These are phyloP conservation scores for Seriola quinqueradiata DNA, from an alignment of 2,113 vertebrate genomes.

Conservation along the genomic window DNA sequence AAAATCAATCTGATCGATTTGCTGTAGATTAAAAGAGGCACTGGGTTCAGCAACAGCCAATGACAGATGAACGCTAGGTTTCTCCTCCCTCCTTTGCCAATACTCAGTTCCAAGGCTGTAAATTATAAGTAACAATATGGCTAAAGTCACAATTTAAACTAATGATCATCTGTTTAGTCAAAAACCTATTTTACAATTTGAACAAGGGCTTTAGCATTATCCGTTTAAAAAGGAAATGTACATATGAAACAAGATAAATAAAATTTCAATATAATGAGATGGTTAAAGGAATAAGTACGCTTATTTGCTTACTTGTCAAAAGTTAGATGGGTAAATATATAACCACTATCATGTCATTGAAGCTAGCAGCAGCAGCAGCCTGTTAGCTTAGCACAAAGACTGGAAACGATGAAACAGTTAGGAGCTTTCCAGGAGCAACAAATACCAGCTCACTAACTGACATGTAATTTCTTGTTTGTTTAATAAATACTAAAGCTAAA, in stretches of 20 bases:
- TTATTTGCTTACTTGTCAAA: neutral
- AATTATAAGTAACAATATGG: slow-evolving; percentile 39
- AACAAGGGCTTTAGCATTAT: slow-evolving; percentile 25
- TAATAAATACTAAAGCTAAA: no score
- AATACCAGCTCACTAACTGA: neutral
- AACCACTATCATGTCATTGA: neutral
- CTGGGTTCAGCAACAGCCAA: slow-evolving; percentile 45
- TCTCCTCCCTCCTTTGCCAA: slow-evolving; percentile 30
- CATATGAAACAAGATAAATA: neutral
- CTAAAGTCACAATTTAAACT: slow-evolving; percentile 34
- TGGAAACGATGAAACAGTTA: neutral
- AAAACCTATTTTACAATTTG: slow-evolving; percentile 67
- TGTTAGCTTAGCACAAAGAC: neutral
- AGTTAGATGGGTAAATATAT: neutral
- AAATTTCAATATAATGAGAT: slow-evolving; percentile 8
- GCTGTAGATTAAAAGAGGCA: slow-evolving; percentile 68
- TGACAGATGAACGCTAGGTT: slow-evolving; percentile 42
- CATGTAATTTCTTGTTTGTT: neutral
- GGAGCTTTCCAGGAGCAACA: neutral
- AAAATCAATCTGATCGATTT: slow-evolving; percentile 68
- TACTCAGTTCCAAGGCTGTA: slow-evolving; percentile 26
- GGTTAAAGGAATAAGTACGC: neutral
- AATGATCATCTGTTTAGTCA: slow-evolving; percentile 53
- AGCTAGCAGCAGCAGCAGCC: neutral
- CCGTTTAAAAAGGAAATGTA: slow-evolving; percentile 32